Base-by-base conservation (phyloP, 2,888 invertebrate genomes). In the Hypercompe scribonia region DNA sequence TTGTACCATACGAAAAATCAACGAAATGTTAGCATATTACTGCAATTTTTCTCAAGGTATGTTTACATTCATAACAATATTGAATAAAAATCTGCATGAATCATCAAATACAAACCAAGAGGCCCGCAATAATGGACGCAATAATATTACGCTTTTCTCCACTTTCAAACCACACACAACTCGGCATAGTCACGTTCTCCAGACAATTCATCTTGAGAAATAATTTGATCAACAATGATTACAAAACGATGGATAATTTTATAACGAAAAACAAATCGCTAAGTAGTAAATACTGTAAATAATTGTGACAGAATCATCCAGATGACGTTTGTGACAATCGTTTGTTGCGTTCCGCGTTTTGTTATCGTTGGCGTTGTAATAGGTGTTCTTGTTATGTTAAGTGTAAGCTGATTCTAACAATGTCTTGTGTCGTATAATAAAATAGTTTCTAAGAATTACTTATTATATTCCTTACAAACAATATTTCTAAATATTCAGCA, bases 61-160 rank as follows among this genome's bases (percentile, higher is more conserved):
- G 64, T 50, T 66, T 70, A 18, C 63, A 75, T 4, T 72, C 33
- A 33, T 71, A n/a, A 68, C n/a, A 65, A 39, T 65, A 75, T 70
- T 68, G 50, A 73, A 71, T 72, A 73, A 68, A 75, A 76, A 73
- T 74, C 65, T 68, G 65, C 80, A 87, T 92, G 92, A 92, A 85
- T 93, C 90, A 93, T 89, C 88, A 87, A 84, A 82, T 81, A 93
- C 96, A 95, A 96, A 99, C 99, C 97, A 99, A 94, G 81, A 98
- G 95, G 81, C 99, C 99, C 78, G 99, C 97, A 65, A 97, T 91
- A 85, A 99, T 97, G 3, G 99, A 97, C 8, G 98, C 97, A 73
- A 99, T 93, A 63, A 98, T 97, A 94, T 99, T 99, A 84, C 99
- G 96, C 88, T 97, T 97, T 81, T 98, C 98, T 28, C 98, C 98